Conservation (phyloP, 2,113 vertebrate genomes). For the Nibea coibor region DNA sequence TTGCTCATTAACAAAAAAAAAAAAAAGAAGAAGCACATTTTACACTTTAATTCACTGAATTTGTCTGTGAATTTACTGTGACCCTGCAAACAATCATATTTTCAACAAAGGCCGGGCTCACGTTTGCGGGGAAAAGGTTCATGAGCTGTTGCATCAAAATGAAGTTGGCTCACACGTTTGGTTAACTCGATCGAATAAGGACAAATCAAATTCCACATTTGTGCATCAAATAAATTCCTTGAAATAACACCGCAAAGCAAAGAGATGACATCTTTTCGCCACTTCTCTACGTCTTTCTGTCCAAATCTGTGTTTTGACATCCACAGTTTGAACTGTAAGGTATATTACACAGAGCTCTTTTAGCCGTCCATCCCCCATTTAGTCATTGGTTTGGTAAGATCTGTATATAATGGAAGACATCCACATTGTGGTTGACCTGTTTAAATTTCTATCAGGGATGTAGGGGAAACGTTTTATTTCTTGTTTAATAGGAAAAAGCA, state of each 20-base stretch:
- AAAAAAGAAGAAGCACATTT: constrained; percentile 42
- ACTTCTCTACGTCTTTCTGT: constrained; percentile 3
- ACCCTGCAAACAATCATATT: constrained; percentile 7
- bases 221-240: not conserved
- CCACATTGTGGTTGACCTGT: constrained; percentile 32
- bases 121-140: not conserved
- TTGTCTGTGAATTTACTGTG: constrained; percentile 8
- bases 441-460: constrained; percentile 48
- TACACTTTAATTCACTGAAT: constrained; percentile 21
- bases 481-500: constrained; percentile 17
- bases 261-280: not conserved
- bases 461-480: constrained; percentile 6
- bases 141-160: constrained; percentile 11
- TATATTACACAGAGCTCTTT: constrained; percentile 24
- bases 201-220: constrained; percentile 11
- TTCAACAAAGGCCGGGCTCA: not conserved
- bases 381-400: constrained; percentile 27
- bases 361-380: constrained; percentile 59
- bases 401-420: constrained; percentile 58
- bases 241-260: constrained; percentile 2
- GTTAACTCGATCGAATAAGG: not conserved
- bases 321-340: constrained; percentile 26
- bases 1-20: constrained; percentile 10
- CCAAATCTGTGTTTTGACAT: constrained; percentile 31
- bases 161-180: not conserved